phyloP scores from a whole-genome alignment of 2,888 invertebrate genomes.

The Selenia dentaria region DNA sequence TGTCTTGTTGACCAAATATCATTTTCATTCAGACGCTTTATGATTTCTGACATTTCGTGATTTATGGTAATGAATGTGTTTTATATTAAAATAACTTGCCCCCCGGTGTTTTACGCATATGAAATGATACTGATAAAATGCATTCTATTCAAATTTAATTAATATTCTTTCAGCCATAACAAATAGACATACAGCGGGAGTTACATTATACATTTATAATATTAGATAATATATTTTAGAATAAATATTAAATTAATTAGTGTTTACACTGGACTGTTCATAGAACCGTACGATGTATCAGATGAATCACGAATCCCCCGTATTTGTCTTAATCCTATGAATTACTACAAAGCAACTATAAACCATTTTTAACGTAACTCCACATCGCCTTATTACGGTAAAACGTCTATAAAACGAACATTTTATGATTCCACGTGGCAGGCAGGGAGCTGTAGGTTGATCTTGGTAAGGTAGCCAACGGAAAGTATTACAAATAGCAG shows the following conservation, averaged over 20 bases:
- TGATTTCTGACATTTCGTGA: no score
- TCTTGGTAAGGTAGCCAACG: background rate
- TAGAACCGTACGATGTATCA: conserved; percentile 14
- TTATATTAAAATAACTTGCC: no score
- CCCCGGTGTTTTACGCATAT: no score
- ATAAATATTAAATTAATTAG: background rate
- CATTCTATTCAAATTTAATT: no score
- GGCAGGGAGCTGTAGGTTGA: conserved; percentile 1
- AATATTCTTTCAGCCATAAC: no score
- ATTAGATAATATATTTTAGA: no score
- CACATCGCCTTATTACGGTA: conserved; percentile 34
- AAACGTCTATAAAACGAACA: conserved; percentile 50
- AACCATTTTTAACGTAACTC: conserved; percentile 31
- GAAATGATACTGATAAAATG: no score
- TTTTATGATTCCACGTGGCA: conserved; percentile 24
- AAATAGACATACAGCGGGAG: no score
- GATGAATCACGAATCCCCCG: conserved; percentile 19
- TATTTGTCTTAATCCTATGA: conserved; percentile 19
- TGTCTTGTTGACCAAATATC: no score
- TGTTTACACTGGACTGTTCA: conserved; percentile 15
- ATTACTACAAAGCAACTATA: conserved; percentile 47
- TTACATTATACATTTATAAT: conserved; percentile 1
- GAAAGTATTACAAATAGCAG: no score
- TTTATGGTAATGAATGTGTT: no score
- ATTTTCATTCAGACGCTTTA: no score